A percentile compares a stretch with the other conserved stretches of the same genome.
These are phyloP conservation scores for Pica pica DNA, from an alignment of 2,113 vertebrate species.

Conservation along the genomic window DNA sequence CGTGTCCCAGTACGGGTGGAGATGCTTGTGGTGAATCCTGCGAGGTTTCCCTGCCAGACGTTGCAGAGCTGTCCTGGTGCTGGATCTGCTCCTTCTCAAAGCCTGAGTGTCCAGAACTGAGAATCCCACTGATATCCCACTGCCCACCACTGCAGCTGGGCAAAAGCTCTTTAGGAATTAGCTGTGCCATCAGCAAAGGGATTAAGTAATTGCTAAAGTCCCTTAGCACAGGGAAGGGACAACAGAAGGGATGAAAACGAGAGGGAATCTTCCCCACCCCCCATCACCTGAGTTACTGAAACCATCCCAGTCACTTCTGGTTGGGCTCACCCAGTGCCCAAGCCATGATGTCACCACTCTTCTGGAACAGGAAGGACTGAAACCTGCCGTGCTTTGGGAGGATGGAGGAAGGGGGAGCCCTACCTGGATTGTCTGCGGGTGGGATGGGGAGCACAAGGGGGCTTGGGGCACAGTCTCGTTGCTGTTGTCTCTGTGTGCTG, in stretches of 20 bases:
- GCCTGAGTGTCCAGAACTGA: not conserved
- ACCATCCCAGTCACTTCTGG: not conserved
- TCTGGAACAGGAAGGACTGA: not conserved
- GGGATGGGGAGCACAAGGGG: not conserved
- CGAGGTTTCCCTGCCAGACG: not conserved
- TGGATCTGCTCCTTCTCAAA: not conserved
- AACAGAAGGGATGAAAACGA: not conserved
- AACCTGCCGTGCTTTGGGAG: not conserved
- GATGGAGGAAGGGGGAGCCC: not conserved
- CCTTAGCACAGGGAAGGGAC: not conserved
- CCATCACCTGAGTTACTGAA: not conserved
- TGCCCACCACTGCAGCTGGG: not conserved
- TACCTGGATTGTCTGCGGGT: not conserved
- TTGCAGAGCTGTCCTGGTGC: not conserved
- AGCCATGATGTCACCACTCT: not conserved
- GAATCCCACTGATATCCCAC: not conserved
- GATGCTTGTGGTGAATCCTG: not conserved
- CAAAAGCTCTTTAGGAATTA: not conserved
- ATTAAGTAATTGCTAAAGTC: not conserved
- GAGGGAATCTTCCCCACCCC: not conserved
- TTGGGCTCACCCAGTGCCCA: not conserved
- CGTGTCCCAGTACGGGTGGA: accelerated
- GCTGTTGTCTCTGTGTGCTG: not conserved
- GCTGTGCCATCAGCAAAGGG: not conserved
- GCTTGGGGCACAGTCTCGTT: accelerated